phyloP scores from a whole-genome alignment of 2,797 vertebrate genomes.

The Myoxocephalus aenaeus region DNA sequence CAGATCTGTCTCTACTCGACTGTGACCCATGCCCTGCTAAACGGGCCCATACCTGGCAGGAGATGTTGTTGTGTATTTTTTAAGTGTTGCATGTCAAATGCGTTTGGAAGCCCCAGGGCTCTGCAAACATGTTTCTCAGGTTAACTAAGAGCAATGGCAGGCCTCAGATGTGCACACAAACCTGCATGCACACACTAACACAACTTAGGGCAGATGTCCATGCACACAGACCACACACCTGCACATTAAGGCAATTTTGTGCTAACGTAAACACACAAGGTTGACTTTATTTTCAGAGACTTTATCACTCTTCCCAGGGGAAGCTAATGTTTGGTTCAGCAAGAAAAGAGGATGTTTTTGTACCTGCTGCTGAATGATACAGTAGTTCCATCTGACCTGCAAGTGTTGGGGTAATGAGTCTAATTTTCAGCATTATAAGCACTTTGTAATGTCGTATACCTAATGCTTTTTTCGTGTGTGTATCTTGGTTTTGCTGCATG shows the following conservation, averaged over 20 bases:
- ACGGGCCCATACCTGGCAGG: constrained; percentile 34
- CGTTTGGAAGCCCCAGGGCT: constrained; percentile 23
- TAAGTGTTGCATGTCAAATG: constrained; percentile 39
- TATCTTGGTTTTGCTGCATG: constrained; percentile 4
- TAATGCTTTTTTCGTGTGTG: neutral
- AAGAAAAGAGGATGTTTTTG: constrained; percentile 11
- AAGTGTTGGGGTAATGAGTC: constrained; percentile 5
- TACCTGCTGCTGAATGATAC: neutral
- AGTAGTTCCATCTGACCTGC: constrained; percentile 16
- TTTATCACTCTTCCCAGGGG: neutral
- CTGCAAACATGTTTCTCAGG: constrained; percentile 52
- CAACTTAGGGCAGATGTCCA: neutral
- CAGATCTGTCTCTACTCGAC: constrained; percentile 32
- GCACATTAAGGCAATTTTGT: constrained; percentile 4
- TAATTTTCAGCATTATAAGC: constrained; percentile 6
- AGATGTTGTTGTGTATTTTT: constrained; percentile 47
- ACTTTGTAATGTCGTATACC: neutral
- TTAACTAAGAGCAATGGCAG: constrained; percentile 15
- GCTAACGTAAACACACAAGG: constrained; percentile 2
- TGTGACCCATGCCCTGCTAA: constrained; percentile 41
- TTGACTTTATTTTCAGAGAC: neutral
- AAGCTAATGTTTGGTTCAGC: constrained; percentile 12
- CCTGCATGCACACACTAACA: neutral
- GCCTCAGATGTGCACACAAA: neutral
- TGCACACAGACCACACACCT: neutral